Conservation (phyloP, 2,113 vertebrate species). For the Crypturellus undulatus region DNA sequence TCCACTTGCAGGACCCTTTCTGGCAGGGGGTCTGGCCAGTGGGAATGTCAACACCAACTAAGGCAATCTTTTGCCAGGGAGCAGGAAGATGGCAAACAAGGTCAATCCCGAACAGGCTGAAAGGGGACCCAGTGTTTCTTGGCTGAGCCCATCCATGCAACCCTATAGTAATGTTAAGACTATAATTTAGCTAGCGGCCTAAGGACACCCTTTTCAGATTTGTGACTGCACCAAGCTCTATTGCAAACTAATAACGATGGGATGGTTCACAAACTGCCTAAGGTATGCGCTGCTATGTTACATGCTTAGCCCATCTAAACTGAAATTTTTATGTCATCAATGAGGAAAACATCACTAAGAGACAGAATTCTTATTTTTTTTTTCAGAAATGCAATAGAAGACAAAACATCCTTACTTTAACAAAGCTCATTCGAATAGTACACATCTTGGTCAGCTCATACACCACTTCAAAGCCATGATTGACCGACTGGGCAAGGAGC, state of each 20-base stretch:
- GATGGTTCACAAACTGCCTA: background rate
- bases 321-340: background rate
- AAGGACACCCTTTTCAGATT: background rate
- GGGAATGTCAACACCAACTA: background rate
- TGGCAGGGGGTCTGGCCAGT: background rate
- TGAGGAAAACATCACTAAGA: background rate
- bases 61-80: background rate
- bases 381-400: conserved; percentile 6
- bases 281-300: background rate
- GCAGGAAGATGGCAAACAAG: background rate
- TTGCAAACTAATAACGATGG: background rate
- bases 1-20: conserved; percentile 2
- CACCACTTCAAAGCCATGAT: conserved; percentile 96
- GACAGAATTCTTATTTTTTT: background rate
- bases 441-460: conserved; percentile 99
- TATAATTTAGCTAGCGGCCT: background rate
- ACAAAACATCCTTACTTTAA: conserved; percentile 85
- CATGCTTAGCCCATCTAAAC: background rate
- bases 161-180: background rate
- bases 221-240: background rate
- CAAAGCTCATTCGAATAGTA: conserved; percentile 97
- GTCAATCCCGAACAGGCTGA: background rate
- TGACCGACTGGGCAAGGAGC: conserved; percentile 95
- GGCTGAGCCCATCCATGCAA: background rate
- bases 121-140: background rate